A percentile compares a stretch with the other conserved stretches of the same genome.
These are phyloP conservation scores for Himalopsyche kuldschensis DNA, from an alignment of 2,888 invertebrate species.

Conservation along the genomic window DNA sequence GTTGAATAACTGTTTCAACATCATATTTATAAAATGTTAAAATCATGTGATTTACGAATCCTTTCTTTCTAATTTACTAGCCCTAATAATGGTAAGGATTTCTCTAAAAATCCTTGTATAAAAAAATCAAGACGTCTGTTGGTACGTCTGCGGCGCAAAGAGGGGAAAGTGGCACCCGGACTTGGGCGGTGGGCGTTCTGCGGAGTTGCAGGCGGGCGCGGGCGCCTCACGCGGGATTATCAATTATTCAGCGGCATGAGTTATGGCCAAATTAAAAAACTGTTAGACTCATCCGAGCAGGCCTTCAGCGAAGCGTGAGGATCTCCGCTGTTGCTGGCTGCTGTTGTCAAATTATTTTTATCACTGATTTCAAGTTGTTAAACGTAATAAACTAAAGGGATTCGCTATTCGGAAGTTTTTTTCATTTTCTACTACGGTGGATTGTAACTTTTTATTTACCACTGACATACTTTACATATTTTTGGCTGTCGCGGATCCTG, in stretches of 20 bases:
- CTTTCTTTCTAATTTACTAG: too few species aligned
- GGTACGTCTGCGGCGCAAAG: neutral
- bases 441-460: too few species aligned
- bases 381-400: neutral
- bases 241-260: conserved; percentile 62
- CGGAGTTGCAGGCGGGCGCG: conserved; percentile 24
- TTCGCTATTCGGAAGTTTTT: conserved; percentile 25
- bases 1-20: too few species aligned
- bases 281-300: conserved; percentile 52
- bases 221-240: conserved; percentile 46
- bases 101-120: neutral
- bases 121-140: conserved; percentile 22
- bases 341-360: conserved; percentile 51
- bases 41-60: too few species aligned
- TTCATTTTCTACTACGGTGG: conserved; percentile 46
- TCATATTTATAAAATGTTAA: too few species aligned
- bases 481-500: too few species aligned
- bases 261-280: conserved; percentile 64
- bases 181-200: conserved; percentile 11
- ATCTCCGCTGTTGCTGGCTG: conserved; percentile 79
- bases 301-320: conserved; percentile 9
- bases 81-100: neutral
- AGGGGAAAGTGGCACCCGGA: conserved; percentile 1
- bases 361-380: neutral
- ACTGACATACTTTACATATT: too few species aligned